Evolutionary conservation across 2,888 invertebrate genomes (phyloP).

Genomic region (Trichogramma evanescens): DNA sequence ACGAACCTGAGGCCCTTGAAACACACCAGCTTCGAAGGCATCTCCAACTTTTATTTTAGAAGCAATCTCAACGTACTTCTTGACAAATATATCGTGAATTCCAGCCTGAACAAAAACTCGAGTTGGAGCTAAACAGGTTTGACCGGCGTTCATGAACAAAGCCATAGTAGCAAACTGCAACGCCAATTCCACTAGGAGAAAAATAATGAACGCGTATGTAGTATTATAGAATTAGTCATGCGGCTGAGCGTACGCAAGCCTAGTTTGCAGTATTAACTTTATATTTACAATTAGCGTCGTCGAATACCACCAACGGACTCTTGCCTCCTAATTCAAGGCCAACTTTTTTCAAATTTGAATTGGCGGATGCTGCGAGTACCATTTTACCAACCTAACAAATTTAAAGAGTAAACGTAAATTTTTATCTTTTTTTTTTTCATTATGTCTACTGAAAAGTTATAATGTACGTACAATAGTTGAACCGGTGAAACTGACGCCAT

Average conservation of each 20-base stretch:
- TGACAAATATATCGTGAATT: constrained; percentile 54
- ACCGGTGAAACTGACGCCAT: constrained; percentile 55
- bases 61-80: constrained; percentile 46
- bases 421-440: background rate
- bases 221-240: background rate
- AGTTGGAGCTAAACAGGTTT: constrained; percentile 56
- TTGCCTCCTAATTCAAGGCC: constrained; percentile 85
- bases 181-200: constrained; percentile 27
- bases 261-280: background rate
- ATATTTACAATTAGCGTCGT: constrained; percentile 67
- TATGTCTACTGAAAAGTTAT: background rate
- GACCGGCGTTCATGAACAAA: constrained; percentile 54
- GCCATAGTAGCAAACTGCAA: constrained; percentile 45
- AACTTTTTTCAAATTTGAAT: constrained; percentile 73
- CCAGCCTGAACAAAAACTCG: constrained; percentile 53
- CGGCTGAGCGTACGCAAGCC: background rate
- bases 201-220: background rate
- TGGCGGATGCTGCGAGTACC: constrained; percentile 59
- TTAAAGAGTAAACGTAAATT: background rate
- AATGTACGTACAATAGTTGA: constrained; percentile 44
- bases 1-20: constrained; percentile 53
- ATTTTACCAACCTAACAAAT: constrained; percentile 28
- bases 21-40: constrained; percentile 48
- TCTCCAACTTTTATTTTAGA: constrained; percentile 49
- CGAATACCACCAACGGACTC: constrained; percentile 77